Evolutionary conservation across 1,140 invertebrate genomes (phyloP).

Genomic region (Drosophila kohkoa): DNA sequence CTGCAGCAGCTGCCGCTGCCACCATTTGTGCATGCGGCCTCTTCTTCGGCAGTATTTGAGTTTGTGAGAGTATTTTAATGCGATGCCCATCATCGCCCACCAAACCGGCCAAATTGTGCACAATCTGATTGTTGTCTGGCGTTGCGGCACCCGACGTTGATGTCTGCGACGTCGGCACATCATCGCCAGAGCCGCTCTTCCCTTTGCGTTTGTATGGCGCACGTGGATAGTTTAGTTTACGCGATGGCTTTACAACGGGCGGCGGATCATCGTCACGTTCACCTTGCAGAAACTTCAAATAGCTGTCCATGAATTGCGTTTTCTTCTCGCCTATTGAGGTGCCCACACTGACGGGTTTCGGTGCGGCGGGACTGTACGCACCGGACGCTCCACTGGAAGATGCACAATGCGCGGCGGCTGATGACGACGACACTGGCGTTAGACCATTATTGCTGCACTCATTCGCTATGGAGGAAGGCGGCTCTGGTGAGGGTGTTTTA

Average conservation of each 20-base stretch:
- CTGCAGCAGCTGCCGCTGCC: slow-evolving; percentile 73
- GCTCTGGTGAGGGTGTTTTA: slow-evolving; percentile 74
- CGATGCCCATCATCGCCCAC: slow-evolving; percentile 82
- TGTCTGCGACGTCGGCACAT: slow-evolving; percentile 64
- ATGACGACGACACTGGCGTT: slow-evolving; percentile 22
- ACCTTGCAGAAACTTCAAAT: slow-evolving; percentile 93
- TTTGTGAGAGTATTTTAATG: slow-evolving; percentile 84
- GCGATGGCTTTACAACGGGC: slow-evolving; percentile 85
- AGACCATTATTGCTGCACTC: slow-evolving; percentile 69
- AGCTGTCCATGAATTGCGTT: slow-evolving; percentile 93
- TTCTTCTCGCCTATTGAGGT: slow-evolving; percentile 87
- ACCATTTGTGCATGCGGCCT: slow-evolving; percentile 82
- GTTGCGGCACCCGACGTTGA: slow-evolving; percentile 50
- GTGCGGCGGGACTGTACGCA: slow-evolving; percentile 47
- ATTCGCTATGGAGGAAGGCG: slow-evolving; percentile 42
- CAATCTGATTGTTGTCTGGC: slow-evolving; percentile 35
- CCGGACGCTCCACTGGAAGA: slow-evolving; percentile 15
- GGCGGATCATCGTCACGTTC: slow-evolving; percentile 92
- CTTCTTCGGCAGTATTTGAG: slow-evolving; percentile 83
- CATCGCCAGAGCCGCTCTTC: slow-evolving; percentile 49
- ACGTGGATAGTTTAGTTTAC: slow-evolving; percentile 77
- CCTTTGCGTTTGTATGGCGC: slow-evolving; percentile 71
- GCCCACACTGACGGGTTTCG: slow-evolving; percentile 86
- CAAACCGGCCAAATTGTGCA: slow-evolving; percentile 44
- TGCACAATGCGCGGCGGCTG: slow-evolving; percentile 12